Base-by-base conservation (phyloP, 1,140 invertebrate species). In the Drosophila biarmipes region DNA sequence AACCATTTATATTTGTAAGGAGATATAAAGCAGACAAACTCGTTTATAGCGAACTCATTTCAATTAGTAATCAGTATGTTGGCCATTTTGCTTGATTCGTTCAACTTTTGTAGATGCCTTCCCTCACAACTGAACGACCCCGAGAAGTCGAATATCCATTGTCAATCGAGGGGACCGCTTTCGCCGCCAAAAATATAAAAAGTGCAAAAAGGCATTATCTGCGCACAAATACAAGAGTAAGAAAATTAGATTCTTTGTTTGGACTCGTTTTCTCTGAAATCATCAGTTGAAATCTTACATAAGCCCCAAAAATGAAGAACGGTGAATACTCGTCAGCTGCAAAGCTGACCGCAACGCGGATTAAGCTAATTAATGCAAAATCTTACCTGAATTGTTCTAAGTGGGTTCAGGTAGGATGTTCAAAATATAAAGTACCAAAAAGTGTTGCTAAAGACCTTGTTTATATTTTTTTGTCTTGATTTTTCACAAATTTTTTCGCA, bases 221-320 rank as follows among this genome's bases (percentile, higher is more conserved):
- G 58, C 72, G 43, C 40, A 8, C 45, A 57, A 38, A 24, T 4
- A 4, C 5, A 24, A 4, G 24, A 4, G 10, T 31, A 31, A 31
- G 29, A 2, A 31, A 31, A 31, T 14, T 42, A 42, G 8, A 42
- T 19, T 40, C 38, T 17, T 40, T 8, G 15, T 15, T 40, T 8
- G 8, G 72, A 45, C 46, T 42, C 53, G 49, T 40, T 45, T 42
- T 24, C 38, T 27, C 37, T 10, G 15, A 38, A 45, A 6, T 42
- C 27, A 27, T 37, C 21, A 15, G 27, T n/a, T 21, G 42, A 67
- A 67, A 78, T 68, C 71, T 73, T 74, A 71, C 71, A 75, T 75
- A 75, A 80, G 74, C 78, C 78, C 71, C 78, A 75, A 66, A 78
- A 80, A 75, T 66, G 64, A 75, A 80, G 51, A 40, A 15, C 69